Base-by-base conservation (phyloP, 2,797 vertebrate genomes). In the Petrocephalus schoutedeni region DNA sequence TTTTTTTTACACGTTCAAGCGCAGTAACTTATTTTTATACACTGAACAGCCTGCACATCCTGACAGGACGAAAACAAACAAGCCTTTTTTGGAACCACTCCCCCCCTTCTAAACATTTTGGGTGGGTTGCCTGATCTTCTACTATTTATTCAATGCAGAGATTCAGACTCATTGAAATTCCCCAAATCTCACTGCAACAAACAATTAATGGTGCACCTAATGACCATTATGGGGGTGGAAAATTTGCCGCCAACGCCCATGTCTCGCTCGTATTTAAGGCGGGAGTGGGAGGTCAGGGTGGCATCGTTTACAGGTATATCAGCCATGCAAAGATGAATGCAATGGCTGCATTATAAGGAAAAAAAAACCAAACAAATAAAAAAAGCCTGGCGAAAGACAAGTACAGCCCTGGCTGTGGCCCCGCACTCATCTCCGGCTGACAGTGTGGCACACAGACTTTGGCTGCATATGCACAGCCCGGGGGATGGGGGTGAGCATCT, bases 41-140 rank as follows among this genome's bases (percentile, higher is more conserved):
- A 57, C 12, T 16, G n/a, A 28, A 54, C 36, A 51, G 36, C 36
- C 45, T 36, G 77, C 36, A 21, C 16, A 51, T 82, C 19, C 21
- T 51, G 83, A 32, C 61, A 64, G 28, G 21, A 41, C 21, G 49
- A 16, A 82, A 64, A 86, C 61, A 61, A 87, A 61, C 21, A 10
- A 61, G 2, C 3, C 85, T 51, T 57, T 80, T 51, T 32, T 82
- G 32, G 87, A 41, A 32, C 8, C 8, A 4, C 51, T 59, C 23
- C 74, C 1, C 77, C 88, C 74, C 74, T 32, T 86, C 45, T 74
- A 80, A 90, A 90, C 36, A 74, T 74, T 61, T 86, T 86, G 41
- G 61, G 71, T 89, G 67, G 88, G 87, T 32, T 87, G 32, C 82
- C 89, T 87, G 90, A 89, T 87, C 64, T 88, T 71, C 58, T 83